A percentile compares a stretch with the other conserved stretches of the same genome.
These are phyloP conservation scores for Callopanchax toddi DNA, from an alignment of 2,113 vertebrate genomes.

Conservation along the genomic window DNA sequence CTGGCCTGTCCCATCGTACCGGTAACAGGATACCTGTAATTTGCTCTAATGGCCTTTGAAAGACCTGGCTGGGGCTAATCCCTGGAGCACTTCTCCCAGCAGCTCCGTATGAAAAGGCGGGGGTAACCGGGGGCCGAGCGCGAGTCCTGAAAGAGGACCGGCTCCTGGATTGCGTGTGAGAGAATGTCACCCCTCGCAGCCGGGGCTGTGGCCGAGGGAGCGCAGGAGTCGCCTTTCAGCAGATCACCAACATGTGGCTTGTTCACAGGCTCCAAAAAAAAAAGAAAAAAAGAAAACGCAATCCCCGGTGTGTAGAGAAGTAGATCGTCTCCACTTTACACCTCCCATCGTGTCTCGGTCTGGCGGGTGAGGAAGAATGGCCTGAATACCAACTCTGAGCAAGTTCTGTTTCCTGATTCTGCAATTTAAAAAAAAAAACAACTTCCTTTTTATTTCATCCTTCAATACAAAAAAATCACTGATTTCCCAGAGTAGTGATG, in stretches of 20 bases:
- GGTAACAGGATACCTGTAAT: constrained; percentile 85
- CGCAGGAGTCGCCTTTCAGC: constrained; percentile 75
- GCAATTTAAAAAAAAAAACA: neutral
- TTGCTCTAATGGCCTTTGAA: constrained; percentile 85
- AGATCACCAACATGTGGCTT: constrained; percentile 62
- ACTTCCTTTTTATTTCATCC: too few relatives aligned
- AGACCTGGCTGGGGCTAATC: constrained; percentile 81
- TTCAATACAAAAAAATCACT: too few relatives aligned
- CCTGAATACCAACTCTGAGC: constrained; percentile 8
- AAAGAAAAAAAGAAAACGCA: constrained; percentile 41
- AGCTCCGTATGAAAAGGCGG: constrained; percentile 73
- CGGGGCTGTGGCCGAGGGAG: constrained; percentile 53
- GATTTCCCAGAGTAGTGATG: too few relatives aligned
- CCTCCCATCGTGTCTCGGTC: constrained; percentile 47
- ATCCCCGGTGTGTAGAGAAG: constrained; percentile 36
- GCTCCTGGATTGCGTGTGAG: constrained; percentile 75
- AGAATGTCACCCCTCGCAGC: constrained; percentile 77
- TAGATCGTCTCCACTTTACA: constrained; percentile 54
- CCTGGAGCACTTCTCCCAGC: constrained; percentile 79
- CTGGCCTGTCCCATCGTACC: constrained; percentile 78
- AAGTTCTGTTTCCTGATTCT: constrained; percentile 18
- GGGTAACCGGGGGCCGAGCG: constrained; percentile 69
- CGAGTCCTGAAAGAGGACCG: constrained; percentile 76
- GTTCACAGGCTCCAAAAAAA: constrained; percentile 62
- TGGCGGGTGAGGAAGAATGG: constrained; percentile 6